Base-by-base conservation (phyloP, 2,113 vertebrate genomes). In the Brachyistius frenatus region DNA sequence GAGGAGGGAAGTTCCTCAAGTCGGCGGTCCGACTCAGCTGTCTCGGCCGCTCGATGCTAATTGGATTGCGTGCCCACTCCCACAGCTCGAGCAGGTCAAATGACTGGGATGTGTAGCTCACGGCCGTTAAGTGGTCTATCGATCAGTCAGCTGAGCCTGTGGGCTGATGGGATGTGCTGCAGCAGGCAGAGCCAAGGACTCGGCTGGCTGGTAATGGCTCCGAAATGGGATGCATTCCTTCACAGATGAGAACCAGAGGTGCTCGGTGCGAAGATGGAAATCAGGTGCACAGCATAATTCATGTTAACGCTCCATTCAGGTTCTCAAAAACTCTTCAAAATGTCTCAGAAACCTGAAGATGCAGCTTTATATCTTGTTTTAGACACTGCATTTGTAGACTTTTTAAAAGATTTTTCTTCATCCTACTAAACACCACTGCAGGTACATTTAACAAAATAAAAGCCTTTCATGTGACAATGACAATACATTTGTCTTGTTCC, bases 31-130 rank as follows among this genome's bases (percentile, higher is more conserved):
- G 5, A 78, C 76, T 73, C 44, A 14, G 62, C 65, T 64, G 41
- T 74, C 57, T 81, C 11, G 36, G 54, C 14, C 0, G 7, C 32
- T 70, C 76, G 2, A 92, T 91, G 84, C 78, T 92, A 81, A 92
- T 91, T 86, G 67, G 86, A 91, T 91, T 89, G 73, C 10, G 44
- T 63, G 62, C 15, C 72, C 81, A 83, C 83, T 87, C 79, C 83
- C 82, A 82, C 87, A 72, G 79, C 70, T 85, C 69, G 61, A 62
- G 81, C 69, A 7, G 87, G 85, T 92, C 90, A 86, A 83, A 89
- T 90, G 87, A 88, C 90, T 81, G 87, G 66, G 83, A 86, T 87
- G 80, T 83, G 87, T 74, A 85, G 86, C 81, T 84, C 86, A 81
- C 54, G 32, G 85, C 66, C 50, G 60, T 87, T 92, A 89, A 92